Evolutionary conservation across 2,888 invertebrate genomes (phyloP).

Genomic region (Keiferia lycopersicella): DNA sequence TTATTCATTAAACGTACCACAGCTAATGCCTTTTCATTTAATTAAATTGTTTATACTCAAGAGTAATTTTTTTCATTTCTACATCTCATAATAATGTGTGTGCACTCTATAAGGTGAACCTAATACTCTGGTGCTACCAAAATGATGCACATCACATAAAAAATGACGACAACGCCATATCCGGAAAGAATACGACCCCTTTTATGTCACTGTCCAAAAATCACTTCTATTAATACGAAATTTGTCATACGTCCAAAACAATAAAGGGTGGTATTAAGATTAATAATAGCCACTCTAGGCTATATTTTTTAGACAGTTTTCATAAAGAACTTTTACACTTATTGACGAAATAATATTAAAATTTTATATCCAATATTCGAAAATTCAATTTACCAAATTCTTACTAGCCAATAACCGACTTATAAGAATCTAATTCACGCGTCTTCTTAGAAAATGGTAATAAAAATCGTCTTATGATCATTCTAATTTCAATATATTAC

Average conservation of each 20-base stretch:
- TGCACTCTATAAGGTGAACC: too few species aligned
- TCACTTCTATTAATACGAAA: constrained; percentile 61
- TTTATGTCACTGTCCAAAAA: constrained; percentile 58
- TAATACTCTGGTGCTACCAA: neutral
- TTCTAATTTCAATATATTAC: constrained; percentile 67
- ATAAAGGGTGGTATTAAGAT: constrained; percentile 35
- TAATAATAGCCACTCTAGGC: constrained; percentile 3
- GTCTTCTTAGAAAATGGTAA: constrained; percentile 47
- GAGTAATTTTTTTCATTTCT: too few species aligned
- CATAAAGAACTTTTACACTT: neutral
- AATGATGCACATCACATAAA: neutral
- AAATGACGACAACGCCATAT: constrained; percentile 64
- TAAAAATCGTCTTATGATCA: constrained; percentile 69
- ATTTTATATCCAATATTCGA: constrained; percentile 10
- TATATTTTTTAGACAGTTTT: neutral
- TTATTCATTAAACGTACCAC: too few species aligned
- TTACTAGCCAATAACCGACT: constrained; percentile 46
- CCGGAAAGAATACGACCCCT: constrained; percentile 68
- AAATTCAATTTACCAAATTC: constrained; percentile 26
- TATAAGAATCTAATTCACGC: constrained; percentile 61
- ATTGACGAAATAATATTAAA: neutral
- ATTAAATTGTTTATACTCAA: too few species aligned
- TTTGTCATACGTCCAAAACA: constrained; percentile 66
- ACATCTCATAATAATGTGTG: too few species aligned
- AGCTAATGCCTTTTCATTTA: too few species aligned